Conservation (phyloP, 2,888 invertebrate species). For the Drosophila austrosaltans region DNA sequence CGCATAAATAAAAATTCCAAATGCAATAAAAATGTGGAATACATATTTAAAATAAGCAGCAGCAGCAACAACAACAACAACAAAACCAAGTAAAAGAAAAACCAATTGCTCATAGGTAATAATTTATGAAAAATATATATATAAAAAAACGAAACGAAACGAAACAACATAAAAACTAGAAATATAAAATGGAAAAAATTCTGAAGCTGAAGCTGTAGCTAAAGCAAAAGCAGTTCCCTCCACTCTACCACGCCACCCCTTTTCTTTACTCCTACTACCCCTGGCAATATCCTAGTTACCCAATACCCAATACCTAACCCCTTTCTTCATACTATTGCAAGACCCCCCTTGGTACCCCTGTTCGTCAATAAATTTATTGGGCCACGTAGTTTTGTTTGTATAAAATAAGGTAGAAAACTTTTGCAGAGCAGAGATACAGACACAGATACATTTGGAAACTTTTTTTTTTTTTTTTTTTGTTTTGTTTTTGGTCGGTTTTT, state of each 20-base stretch:
- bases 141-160: background rate
- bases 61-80: background rate
- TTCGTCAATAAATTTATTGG: conserved; percentile 53
- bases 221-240: background rate
- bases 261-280: background rate
- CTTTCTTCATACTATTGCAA: background rate
- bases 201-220: background rate
- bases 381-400: conserved; percentile 69
- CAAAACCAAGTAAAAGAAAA: conserved; percentile 37
- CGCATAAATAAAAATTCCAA: conserved; percentile 76
- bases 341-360: background rate
- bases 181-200: conserved; percentile 14
- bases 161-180: conserved; percentile 20
- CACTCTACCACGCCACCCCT: background rate
- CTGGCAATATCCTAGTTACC: too few relatives aligned
- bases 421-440: conserved; percentile 37
- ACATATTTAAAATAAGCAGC: conserved; percentile 66
- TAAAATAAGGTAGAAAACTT: conserved; percentile 64
- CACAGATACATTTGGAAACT: conserved; percentile 69
- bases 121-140: conserved; percentile 70
- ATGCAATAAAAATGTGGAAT: conserved; percentile 71
- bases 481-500: conserved; percentile 1
- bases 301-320: background rate
- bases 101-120: conserved; percentile 74
- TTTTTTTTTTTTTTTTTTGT: conserved; percentile 24